Conservation (phyloP, 2,113 vertebrate species). For the Laterallus jamaicensis region DNA sequence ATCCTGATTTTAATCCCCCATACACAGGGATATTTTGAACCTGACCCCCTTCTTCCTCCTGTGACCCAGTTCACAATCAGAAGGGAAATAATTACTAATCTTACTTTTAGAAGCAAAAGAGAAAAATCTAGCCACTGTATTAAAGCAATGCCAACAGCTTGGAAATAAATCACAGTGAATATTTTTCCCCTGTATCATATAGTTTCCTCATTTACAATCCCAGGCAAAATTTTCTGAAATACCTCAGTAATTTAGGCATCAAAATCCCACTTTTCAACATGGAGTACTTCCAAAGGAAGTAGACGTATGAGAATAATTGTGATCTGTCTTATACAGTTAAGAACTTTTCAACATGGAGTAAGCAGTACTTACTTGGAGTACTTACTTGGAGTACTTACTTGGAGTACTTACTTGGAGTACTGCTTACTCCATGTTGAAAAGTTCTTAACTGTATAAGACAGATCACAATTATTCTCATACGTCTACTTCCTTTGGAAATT, state of each 20-base stretch:
- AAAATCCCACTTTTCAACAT: not conserved
- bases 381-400: too few relatives aligned
- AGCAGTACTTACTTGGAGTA: too few relatives aligned
- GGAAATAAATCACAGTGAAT: not conserved
- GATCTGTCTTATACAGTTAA: too few relatives aligned
- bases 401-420: too few relatives aligned
- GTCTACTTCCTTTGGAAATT: not conserved
- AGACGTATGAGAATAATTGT: too few relatives aligned
- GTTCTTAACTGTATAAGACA: not conserved
- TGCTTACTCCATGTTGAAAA: too few relatives aligned
- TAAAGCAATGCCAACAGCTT: not conserved
- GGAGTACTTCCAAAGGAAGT: not conserved
- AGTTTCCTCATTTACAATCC: not conserved
- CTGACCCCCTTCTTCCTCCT: not conserved
- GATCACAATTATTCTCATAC: not conserved
- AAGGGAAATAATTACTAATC: not conserved
- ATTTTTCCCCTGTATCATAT: not conserved
- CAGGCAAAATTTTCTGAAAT: not conserved
- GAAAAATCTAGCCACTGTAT: not conserved
- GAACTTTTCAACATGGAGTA: too few relatives aligned
- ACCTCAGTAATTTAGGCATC: not conserved
- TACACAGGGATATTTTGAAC: not conserved
- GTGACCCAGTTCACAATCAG: not conserved
- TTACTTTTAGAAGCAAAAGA: not conserved
- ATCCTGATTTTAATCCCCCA: not conserved